These are phyloP conservation scores for Chiloscyllium punctatum DNA, from an alignment of 2,797 vertebrate genomes.

Conservation along the genomic window DNA sequence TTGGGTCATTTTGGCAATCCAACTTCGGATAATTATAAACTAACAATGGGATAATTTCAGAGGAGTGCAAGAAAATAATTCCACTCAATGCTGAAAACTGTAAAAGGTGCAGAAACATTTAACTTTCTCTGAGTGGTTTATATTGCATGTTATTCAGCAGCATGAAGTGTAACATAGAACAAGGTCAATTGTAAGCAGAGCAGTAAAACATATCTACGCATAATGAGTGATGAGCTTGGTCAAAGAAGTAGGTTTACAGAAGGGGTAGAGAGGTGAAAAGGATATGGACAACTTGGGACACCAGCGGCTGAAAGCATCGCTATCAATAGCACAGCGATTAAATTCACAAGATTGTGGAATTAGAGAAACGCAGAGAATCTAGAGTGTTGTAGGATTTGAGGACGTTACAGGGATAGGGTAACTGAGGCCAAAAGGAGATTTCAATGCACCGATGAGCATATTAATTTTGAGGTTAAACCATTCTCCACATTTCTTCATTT, in stretches of 20 bases:
- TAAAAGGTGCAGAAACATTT: constrained; percentile 1
- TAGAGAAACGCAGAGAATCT: not conserved
- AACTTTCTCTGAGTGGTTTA: not conserved
- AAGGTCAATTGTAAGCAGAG: not conserved
- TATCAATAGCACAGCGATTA: not conserved
- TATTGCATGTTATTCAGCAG: not conserved
- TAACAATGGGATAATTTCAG: not conserved
- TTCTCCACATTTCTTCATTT: not conserved
- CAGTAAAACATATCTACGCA: not conserved
- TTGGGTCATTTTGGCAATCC: no score
- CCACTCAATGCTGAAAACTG: not conserved
- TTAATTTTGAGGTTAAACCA: not conserved
- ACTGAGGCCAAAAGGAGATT: not conserved
- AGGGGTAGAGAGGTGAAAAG: not conserved
- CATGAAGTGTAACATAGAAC: not conserved
- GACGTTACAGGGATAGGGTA: not conserved
- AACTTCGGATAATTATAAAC: not conserved
- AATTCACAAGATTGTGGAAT: not conserved
- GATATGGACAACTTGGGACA: not conserved
- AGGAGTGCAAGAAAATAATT: not conserved
- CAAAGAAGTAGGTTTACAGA: not conserved
- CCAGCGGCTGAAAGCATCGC: no score
- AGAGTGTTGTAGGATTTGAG: no score
- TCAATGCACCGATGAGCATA: not conserved
- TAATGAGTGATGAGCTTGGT: not conserved